These are phyloP conservation scores for Capitulum mitella DNA, from an alignment of 2,888 invertebrate species.

Conservation along the genomic window DNA sequence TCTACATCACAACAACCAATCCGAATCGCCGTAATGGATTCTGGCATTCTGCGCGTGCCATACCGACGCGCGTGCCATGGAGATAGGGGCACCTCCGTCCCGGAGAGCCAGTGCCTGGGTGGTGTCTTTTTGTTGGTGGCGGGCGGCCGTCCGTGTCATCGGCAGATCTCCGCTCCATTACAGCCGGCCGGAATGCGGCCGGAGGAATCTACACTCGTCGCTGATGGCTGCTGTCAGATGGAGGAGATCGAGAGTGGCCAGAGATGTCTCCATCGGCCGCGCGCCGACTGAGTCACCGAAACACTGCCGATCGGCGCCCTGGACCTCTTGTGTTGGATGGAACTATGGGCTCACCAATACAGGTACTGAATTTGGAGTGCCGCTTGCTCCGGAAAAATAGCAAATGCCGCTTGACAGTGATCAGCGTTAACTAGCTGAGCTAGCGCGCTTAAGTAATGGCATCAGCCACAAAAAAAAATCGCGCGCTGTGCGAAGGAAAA, in stretches of 20 bases:
- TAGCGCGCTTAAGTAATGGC: no score
- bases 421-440: no score
- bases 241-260: neutral
- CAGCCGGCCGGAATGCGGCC: neutral
- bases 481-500: no score
- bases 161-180: neutral
- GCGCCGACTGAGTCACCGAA: no score
- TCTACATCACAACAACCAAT: neutral
- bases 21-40: neutral
- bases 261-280: neutral
- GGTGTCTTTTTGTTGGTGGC: neutral
- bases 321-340: no score
- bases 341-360: no score
- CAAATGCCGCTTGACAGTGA: no score
- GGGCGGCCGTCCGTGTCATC: neutral
- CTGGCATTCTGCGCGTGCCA: conserved; percentile 17
- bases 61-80: neutral
- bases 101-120: neutral
- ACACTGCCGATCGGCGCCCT: no score
- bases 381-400: no score
- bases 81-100: neutral
- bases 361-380: no score
- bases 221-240: neutral
- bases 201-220: neutral
- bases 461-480: no score